Percentiles rank a stretch among this genome's conserved stretches.
phyloP scores from a whole-genome alignment of 2,113 vertebrate species.

The Actenoides lindsayi region DNA sequence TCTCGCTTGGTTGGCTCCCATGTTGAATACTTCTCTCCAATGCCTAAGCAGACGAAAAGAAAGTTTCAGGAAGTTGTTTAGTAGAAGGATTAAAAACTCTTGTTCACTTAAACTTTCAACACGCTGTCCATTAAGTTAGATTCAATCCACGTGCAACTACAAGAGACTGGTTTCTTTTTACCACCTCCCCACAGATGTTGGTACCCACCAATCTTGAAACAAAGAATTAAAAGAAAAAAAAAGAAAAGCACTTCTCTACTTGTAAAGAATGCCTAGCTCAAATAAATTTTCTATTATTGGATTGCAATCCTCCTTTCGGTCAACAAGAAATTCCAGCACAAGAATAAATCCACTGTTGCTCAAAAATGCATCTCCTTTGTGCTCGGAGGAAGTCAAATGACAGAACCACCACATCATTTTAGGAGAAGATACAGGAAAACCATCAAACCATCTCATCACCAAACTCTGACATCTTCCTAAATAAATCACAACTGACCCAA shows the following conservation, averaged over 20 bases:
- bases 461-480: not conserved
- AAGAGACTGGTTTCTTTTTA: not conserved
- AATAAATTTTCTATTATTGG: not conserved
- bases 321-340: not conserved
- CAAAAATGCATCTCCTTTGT: not conserved
- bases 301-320: not conserved
- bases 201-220: not conserved
- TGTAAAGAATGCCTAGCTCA: not conserved
- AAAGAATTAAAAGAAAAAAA: not conserved
- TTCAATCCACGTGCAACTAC: not conserved
- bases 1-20: conserved; percentile 99
- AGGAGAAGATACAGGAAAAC: not conserved
- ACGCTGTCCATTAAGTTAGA: not conserved
- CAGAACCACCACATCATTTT: not conserved
- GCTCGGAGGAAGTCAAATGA: not conserved
- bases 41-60: conserved; percentile 77
- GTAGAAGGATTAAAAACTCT: not conserved
- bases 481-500: conserved; percentile 24
- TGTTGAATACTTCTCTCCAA: conserved; percentile 97
- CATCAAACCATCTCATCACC: not conserved
- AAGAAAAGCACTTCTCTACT: not conserved
- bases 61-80: conserved; percentile 47
- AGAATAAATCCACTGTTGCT: not conserved
- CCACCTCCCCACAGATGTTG: not conserved
- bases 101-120: not conserved